Conservation (phyloP, 2,888 invertebrate genomes). For the Argynnis bischoffii region DNA sequence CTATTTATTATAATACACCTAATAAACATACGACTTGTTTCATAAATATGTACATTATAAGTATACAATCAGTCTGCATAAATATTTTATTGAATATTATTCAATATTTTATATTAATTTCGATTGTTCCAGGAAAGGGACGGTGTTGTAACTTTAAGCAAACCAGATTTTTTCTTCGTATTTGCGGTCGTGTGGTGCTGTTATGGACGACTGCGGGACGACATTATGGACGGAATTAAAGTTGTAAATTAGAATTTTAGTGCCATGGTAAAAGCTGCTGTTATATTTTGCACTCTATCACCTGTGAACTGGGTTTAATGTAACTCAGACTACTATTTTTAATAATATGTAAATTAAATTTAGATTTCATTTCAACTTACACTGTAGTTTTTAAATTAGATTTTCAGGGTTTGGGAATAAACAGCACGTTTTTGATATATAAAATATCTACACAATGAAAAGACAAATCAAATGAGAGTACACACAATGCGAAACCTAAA, state of each 20-base stretch:
- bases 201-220: constrained; percentile 16
- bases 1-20: too few relatives aligned
- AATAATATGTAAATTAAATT: constrained; percentile 20
- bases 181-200: constrained; percentile 17
- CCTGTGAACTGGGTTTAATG: constrained; percentile 3
- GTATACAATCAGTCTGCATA: neutral
- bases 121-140: constrained; percentile 8
- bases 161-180: constrained; percentile 22
- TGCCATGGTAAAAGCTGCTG: constrained; percentile 7
- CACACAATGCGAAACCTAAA: too few relatives aligned
- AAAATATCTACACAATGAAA: neutral
- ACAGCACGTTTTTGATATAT: neutral
- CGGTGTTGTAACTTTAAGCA: constrained; percentile 17
- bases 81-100: neutral
- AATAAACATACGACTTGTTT: too few relatives aligned
- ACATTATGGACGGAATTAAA: constrained; percentile 26
- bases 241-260: constrained; percentile 27
- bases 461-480: too few relatives aligned
- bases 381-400: neutral
- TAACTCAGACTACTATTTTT: constrained; percentile 10
- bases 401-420: neutral
- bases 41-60: too few relatives aligned
- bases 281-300: constrained; percentile 10
- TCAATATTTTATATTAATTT: neutral
- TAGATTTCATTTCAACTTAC: neutral